Evolutionary conservation across 2,797 vertebrate genomes (phyloP), one percentile per base, ranked within the genome.

Genomic region (Poecilia velifera): DNA sequence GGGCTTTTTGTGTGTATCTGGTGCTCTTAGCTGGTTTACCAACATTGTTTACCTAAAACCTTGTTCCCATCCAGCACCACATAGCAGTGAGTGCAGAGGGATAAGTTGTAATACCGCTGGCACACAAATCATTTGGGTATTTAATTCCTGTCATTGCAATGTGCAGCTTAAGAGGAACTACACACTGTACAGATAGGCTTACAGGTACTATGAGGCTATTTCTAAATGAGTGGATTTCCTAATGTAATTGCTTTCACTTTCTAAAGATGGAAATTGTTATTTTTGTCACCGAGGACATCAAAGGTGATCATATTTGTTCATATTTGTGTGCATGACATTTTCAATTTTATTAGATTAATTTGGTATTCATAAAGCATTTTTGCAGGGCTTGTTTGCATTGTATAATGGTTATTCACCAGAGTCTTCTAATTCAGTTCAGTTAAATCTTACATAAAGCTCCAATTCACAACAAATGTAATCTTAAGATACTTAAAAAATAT

Each of bases 61-160:
- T 80, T 9, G 66, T 84, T 90, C 82, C 75, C 78, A 84, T 90
- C 77, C 82, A 74, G 83, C 84, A 85, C n/a, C 28, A 36, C 83
- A 81, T 70, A 82, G 55, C 85, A 72, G 81, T 74, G 62, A 85
- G 75, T 78, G 80, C 79, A 76, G 77, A 80, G 70, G 86, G 89
- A 92, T 93, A 89, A 93, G 86, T 91, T 87, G 81, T 92, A 92
- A 92, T 92, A 87, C 88, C 80, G 34, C 87, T 87, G 85, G 81
- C 89, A 86, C 87, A 90, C 85, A 86, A 87, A 92, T 92, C 89
- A 87, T 73, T 16, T 22, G 83, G 86, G 89, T 92, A 93, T 95
- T 94, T 95, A 95, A 95, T 95, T 93, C 91, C 92, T 93, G 90
- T 92, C 91, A 91, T 93, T 86, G 84, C 87, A 90, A 90, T 84